Percentiles rank a stretch among this genome's conserved stretches.
These are phyloP conservation scores for Atopsyche davidsoni DNA, from an alignment of 1,140 invertebrate genomes.

Conservation along the genomic window DNA sequence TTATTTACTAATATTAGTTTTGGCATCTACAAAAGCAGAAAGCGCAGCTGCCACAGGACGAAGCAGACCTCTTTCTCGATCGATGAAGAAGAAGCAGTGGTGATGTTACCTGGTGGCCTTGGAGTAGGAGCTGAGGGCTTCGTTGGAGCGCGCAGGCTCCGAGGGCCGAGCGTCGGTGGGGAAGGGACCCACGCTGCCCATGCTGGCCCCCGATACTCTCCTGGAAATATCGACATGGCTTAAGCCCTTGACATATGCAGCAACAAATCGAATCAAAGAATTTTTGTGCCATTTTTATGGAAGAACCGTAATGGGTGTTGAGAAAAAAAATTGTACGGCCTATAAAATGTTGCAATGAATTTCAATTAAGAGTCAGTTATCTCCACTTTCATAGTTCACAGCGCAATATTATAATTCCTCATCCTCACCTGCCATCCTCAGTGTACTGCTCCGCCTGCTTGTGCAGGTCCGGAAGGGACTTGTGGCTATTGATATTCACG, in stretches of 20 bases:
- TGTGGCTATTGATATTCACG: conserved; percentile 64
- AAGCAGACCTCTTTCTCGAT: too few relatives aligned
- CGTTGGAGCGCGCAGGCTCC: conserved; percentile 18
- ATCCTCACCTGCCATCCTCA: conserved; percentile 32
- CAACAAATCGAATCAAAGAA: background rate
- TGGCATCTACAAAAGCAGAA: too few relatives aligned
- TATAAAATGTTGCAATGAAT: background rate
- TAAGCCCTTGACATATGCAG: background rate
- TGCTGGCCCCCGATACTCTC: conserved; percentile 12
- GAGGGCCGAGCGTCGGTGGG: too few relatives aligned
- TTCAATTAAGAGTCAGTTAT: background rate
- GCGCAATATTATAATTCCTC: background rate
- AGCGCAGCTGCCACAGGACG: too few relatives aligned
- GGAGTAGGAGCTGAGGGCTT: conserved; percentile 28
- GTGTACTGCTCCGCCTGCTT: conserved; percentile 51
- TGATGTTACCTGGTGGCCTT: conserved; percentile 28
- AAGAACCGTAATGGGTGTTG: background rate
- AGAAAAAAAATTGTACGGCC: background rate
- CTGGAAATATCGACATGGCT: too few relatives aligned
- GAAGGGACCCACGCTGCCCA: conserved; percentile 14
- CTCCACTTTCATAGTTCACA: too few relatives aligned
- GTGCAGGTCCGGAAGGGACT: conserved; percentile 77
- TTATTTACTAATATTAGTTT: background rate
- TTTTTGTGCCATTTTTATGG: background rate
- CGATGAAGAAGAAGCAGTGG: too few relatives aligned